phyloP scores from a whole-genome alignment of 2,113 vertebrate genomes.

The Cavia aperea region DNA sequence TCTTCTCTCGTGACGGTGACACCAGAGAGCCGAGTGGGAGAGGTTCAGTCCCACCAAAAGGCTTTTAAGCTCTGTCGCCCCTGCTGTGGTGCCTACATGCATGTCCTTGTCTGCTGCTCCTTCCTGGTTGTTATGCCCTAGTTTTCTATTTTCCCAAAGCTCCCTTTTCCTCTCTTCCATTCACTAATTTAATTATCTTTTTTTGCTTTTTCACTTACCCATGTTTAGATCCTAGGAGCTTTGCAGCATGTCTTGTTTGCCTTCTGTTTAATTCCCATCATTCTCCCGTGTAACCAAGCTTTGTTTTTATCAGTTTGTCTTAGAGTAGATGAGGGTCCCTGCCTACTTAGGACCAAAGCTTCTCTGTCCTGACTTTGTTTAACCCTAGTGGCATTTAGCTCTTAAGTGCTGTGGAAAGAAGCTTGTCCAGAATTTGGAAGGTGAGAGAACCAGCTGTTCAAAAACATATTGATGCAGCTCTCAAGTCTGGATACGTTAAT shows the following conservation, averaged over 20 bases:
- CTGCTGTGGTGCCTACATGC: too few relatives aligned
- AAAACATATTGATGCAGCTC: not conserved
- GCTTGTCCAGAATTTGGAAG: not conserved
- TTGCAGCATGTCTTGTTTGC: not conserved
- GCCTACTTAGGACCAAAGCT: not conserved
- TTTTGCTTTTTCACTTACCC: not conserved
- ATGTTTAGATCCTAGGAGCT: not conserved
- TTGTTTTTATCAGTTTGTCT: not conserved
- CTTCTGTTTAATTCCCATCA: not conserved
- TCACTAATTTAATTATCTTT: not conserved
- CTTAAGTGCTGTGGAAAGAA: not conserved
- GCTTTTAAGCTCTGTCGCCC: not conserved
- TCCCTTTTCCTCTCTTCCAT: not conserved
- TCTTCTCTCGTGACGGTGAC: not conserved
- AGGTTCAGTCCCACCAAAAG: not conserved
- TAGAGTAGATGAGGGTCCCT: too few relatives aligned
- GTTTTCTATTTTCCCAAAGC: not conserved
- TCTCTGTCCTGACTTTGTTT: not conserved
- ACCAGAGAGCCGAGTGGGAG: too few relatives aligned
- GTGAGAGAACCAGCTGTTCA: not conserved
- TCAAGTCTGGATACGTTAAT: not conserved
- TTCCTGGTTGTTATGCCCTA: not conserved
- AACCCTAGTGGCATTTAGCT: not conserved
- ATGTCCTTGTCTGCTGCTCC: not conserved
- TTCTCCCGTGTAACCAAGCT: not conserved